A percentile compares a stretch with the other conserved stretches of the same genome.
Conservation (phyloP, 2,113 vertebrate genomes). For the Philantomba maxwellii region DNA sequence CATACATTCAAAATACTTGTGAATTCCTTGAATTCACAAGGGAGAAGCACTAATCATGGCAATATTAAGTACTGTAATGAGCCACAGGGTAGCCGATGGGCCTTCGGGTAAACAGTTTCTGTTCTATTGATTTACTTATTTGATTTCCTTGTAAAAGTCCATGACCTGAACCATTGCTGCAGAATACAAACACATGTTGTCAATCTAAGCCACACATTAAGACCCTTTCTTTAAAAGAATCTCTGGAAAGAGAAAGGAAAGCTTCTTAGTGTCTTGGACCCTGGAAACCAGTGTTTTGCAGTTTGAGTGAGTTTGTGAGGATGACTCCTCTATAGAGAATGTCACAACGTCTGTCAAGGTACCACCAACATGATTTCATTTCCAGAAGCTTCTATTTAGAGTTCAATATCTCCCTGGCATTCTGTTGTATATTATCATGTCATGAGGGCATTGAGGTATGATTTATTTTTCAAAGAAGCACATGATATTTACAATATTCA, state of each 20-base stretch:
- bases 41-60: conserved; percentile 52
- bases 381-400: conserved; percentile 6
- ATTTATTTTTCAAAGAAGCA: not conserved
- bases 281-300: not conserved
- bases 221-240: conserved; percentile 9
- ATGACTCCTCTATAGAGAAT: not conserved
- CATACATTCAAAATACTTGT: conserved; percentile 36
- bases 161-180: conserved; percentile 25
- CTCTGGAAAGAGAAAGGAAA: not conserved
- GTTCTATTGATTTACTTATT: conserved; percentile 70
- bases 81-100: conserved; percentile 47
- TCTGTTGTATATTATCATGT: not conserved
- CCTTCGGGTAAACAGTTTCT: conserved; percentile 46
- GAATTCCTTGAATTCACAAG: conserved; percentile 55
- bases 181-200: conserved; percentile 54
- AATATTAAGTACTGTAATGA: conserved; percentile 60
- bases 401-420: not conserved
- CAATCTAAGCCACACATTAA: conserved; percentile 3
- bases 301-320: not conserved
- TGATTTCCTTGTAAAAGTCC: conserved; percentile 63
- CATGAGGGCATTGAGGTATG: not conserved
- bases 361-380: not conserved
- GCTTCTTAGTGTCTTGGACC: not conserved
- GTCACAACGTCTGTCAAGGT: not conserved
- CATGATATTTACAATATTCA: not conserved